A percentile compares a stretch with the other conserved stretches of the same genome.
Conservation (phyloP, 2,888 invertebrate species). For the Mesodorylaimus sp. region DNA sequence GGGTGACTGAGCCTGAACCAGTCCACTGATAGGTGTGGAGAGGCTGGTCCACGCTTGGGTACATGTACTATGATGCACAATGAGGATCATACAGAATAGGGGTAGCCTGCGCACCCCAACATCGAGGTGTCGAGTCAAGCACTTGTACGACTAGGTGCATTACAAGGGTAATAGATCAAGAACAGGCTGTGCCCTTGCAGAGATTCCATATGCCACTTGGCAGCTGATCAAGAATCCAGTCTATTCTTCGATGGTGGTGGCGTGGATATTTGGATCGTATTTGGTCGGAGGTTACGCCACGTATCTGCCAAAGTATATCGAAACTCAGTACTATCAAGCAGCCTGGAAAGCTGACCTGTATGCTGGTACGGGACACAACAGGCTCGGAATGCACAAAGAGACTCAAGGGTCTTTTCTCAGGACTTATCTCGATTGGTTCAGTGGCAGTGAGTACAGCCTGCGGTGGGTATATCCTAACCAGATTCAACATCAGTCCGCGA, state of each 20-base stretch:
- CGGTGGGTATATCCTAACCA: conserved; percentile 19
- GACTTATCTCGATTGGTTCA: conserved; percentile 20
- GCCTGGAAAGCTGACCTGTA: conserved; percentile 49
- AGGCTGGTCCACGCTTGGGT: too few species aligned
- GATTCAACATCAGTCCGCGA: conserved; percentile 13
- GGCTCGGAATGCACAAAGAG: background rate
- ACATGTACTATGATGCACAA: too few species aligned
- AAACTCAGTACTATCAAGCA: conserved; percentile 49
- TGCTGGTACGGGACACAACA: conserved; percentile 40
- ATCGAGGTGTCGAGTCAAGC: too few species aligned
- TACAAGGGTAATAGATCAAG: too few species aligned
- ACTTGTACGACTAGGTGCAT: too few species aligned
- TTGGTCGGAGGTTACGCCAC: conserved; percentile 45
- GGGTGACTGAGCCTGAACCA: too few species aligned
- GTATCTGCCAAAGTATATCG: conserved; percentile 53
- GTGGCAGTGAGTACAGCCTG: conserved; percentile 21
- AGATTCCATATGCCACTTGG: conserved; percentile 33
- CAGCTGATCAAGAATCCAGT: conserved; percentile 46
- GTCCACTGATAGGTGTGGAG: too few species aligned
- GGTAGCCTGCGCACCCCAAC: too few species aligned
- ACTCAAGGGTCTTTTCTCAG: conserved; percentile 9
- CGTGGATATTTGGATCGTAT: conserved; percentile 46
- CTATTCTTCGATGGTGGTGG: conserved; percentile 46
- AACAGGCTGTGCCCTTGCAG: conserved; percentile 26
- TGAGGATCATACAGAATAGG: too few species aligned